phyloP scores from a whole-genome alignment of 2,113 vertebrate species.

The Limnothrissa miodon region DNA sequence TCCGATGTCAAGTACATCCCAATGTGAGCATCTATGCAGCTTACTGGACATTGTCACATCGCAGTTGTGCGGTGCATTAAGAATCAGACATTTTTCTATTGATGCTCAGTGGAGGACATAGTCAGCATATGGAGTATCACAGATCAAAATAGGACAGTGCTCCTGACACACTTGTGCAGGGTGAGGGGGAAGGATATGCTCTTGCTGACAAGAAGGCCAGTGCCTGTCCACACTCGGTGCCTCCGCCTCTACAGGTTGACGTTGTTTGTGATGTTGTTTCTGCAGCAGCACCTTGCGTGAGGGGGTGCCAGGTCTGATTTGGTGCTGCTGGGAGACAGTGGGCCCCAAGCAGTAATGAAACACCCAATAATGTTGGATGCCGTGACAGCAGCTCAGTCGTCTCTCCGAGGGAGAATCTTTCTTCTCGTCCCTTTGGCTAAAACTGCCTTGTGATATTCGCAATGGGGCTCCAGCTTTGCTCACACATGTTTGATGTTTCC shows the following conservation, averaged over 20 bases:
- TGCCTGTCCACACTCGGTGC: neutral
- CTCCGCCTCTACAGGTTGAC: neutral
- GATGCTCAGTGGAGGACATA: neutral
- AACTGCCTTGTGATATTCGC: neutral
- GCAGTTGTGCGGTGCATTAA: conserved; percentile 18
- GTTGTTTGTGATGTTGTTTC: neutral
- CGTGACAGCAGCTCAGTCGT: neutral
- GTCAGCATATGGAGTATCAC: neutral
- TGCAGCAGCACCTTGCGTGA: neutral
- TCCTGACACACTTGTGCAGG: neutral
- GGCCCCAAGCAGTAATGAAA: conserved; percentile 8
- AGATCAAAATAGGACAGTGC: neutral
- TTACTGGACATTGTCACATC: conserved; percentile 21
- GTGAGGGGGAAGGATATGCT: neutral
- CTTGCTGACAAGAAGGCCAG: neutral
- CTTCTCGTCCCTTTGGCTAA: neutral
- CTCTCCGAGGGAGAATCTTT: neutral
- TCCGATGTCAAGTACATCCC: conserved; percentile 21
- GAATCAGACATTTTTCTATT: conserved; percentile 15
- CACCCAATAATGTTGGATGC: neutral
- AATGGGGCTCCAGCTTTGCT: neutral
- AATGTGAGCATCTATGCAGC: conserved; percentile 40
- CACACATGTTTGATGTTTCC: too few relatives aligned
- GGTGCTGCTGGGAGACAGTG: neutral
- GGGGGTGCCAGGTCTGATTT: neutral